Evolutionary conservation across 2,797 vertebrate species (phyloP).

Genomic region (Molossus alvarezi): DNA sequence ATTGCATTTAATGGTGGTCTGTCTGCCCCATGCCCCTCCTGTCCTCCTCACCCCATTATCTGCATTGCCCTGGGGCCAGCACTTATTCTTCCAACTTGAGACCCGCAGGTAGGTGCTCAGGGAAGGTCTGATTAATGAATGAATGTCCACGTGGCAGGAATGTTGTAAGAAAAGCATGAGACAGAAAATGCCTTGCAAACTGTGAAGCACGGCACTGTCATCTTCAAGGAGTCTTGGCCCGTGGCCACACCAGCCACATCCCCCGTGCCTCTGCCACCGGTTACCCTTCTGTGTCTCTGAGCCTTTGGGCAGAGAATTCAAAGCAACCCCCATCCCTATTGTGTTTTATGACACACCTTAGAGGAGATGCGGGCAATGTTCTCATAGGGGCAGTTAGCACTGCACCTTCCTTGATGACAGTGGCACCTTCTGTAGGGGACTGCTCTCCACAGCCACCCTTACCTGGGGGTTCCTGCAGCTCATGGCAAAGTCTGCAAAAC

Average conservation of each 20-base stretch:
- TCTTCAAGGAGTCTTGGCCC: neutral
- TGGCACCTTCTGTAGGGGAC: neutral
- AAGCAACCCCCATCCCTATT: neutral
- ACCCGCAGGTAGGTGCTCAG: fast-evolving
- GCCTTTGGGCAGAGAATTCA: slow-evolving; percentile 13
- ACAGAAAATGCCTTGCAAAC: neutral
- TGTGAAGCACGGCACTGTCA: fast-evolving
- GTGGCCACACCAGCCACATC: neutral
- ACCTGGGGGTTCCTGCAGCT: neutral
- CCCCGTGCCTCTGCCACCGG: neutral
- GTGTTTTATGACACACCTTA: neutral
- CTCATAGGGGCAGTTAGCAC: neutral
- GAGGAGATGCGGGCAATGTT: neutral
- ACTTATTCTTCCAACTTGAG: fast-evolving
- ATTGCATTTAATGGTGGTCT: too few relatives aligned
- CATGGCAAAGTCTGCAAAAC: neutral
- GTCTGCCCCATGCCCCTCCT: neutral
- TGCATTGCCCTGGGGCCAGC: fast-evolving
- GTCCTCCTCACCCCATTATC: neutral
- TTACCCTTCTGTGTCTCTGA: neutral
- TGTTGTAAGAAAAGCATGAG: neutral
- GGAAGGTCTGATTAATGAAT: neutral
- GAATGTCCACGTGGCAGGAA: neutral
- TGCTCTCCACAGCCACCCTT: neutral
- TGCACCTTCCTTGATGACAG: neutral